phyloP scores from a whole-genome alignment of 2,113 vertebrate genomes.

The Chlamydotis undulata region DNA sequence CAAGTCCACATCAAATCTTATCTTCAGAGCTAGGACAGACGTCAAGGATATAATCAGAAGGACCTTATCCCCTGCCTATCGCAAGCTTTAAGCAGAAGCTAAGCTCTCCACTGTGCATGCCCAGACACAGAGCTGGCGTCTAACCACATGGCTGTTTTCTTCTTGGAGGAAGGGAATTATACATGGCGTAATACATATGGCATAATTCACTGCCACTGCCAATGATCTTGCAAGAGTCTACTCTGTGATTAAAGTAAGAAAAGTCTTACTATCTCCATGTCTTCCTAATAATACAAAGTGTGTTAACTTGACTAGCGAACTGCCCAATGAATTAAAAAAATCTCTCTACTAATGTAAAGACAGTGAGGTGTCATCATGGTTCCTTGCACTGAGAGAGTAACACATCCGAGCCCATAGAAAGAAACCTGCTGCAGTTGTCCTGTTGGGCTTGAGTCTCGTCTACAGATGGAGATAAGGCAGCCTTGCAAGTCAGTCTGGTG shows the following conservation, averaged over 20 bases:
- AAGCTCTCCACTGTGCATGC: neutral
- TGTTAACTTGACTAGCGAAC: neutral
- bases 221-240: neutral
- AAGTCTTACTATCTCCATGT: neutral
- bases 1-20: neutral
- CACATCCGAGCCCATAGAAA: neutral
- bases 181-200: neutral
- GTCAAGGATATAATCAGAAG: neutral
- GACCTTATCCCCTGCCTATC: conserved; percentile 24
- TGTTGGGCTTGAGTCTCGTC: neutral
- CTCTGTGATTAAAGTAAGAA: neutral
- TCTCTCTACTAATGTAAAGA: neutral
- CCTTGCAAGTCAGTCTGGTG: neutral
- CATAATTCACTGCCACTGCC: neutral
- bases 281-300: neutral
- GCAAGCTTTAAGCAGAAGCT: neutral
- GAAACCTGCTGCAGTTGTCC: neutral
- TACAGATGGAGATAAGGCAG: neutral
- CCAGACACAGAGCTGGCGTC: neutral
- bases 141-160: neutral
- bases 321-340: neutral
- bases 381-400: neutral
- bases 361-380: neutral
- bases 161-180: neutral
- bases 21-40: conserved; percentile 5